These are phyloP conservation scores for Aspidapion aeneum DNA, from an alignment of 2,888 invertebrate species.

Conservation along the genomic window DNA sequence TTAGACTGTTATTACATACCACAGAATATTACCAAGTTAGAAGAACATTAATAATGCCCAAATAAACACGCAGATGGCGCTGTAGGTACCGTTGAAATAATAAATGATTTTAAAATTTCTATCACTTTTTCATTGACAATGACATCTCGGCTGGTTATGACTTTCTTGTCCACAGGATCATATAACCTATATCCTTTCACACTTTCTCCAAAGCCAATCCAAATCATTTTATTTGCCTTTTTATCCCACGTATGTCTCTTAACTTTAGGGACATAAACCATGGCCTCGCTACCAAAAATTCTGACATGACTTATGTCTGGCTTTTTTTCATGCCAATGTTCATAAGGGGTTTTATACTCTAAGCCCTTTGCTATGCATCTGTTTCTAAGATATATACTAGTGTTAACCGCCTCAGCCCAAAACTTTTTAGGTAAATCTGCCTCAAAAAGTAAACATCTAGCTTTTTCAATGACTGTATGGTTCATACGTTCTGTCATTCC, in stretches of 20 bases:
- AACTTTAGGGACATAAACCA: constrained; percentile 15
- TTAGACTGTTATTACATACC: no score
- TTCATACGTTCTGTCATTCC: constrained; percentile 1
- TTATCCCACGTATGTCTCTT: background rate
- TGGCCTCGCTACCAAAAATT: constrained; percentile 21
- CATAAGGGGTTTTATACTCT: constrained; percentile 25
- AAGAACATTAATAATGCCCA: no score
- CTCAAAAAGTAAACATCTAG: constrained; percentile 9
- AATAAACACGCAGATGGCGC: no score
- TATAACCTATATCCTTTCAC: constrained; percentile 1
- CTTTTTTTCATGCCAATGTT: constrained; percentile 32
- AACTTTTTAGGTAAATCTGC: background rate
- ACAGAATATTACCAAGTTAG: no score
- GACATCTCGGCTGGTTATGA: background rate
- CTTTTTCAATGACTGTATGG: constrained; percentile 2
- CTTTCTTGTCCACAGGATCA: background rate
- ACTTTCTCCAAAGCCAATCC: background rate
- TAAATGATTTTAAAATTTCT: no score
- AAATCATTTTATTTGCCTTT: background rate
- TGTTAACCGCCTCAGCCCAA: constrained; percentile 7
- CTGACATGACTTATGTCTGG: constrained; percentile 26
- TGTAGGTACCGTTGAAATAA: no score
- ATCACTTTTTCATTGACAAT: background rate
- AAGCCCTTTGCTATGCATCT: constrained; percentile 22
- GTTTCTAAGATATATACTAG: constrained; percentile 15